Evolutionary conservation across 2,113 vertebrate species (phyloP).

Genomic region (Peromyscus californicus): DNA sequence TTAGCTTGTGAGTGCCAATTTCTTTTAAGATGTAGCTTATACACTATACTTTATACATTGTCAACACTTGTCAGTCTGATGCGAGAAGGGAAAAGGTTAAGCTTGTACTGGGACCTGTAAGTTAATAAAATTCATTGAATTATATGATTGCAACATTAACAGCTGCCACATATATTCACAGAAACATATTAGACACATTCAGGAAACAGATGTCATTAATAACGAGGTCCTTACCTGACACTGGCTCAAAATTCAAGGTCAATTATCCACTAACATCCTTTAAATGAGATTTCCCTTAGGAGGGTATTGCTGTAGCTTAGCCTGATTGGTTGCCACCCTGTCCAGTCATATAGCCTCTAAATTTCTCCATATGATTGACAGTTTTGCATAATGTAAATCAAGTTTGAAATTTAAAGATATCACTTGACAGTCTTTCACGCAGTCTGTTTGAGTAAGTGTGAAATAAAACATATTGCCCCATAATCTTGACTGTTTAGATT

Average conservation of each 20-base stretch:
- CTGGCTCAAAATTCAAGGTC: not conserved
- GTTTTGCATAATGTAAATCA: not conserved
- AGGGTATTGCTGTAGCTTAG: not conserved
- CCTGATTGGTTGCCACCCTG: not conserved
- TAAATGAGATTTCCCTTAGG: not conserved
- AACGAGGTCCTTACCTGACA: not conserved
- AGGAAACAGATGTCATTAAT: not conserved
- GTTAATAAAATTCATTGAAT: not conserved
- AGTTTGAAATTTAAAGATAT: slow-evolving; percentile 27
- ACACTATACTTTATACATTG: not conserved
- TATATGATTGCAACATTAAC: not conserved
- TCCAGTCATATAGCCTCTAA: not conserved
- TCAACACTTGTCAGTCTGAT: not conserved
- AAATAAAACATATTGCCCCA: not conserved
- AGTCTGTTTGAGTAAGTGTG: not conserved
- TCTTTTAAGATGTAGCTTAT: not conserved
- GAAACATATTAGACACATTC: not conserved
- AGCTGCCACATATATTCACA: not conserved
- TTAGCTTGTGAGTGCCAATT: not conserved
- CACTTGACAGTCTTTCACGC: not conserved
- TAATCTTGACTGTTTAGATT: slow-evolving; percentile 33
- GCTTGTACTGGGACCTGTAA: not conserved
- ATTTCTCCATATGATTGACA: not conserved
- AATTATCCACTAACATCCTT: not conserved
- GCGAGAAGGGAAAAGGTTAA: not conserved